These are phyloP conservation scores for Idaea aversata DNA, from an alignment of 2,888 invertebrate species.

Conservation along the genomic window DNA sequence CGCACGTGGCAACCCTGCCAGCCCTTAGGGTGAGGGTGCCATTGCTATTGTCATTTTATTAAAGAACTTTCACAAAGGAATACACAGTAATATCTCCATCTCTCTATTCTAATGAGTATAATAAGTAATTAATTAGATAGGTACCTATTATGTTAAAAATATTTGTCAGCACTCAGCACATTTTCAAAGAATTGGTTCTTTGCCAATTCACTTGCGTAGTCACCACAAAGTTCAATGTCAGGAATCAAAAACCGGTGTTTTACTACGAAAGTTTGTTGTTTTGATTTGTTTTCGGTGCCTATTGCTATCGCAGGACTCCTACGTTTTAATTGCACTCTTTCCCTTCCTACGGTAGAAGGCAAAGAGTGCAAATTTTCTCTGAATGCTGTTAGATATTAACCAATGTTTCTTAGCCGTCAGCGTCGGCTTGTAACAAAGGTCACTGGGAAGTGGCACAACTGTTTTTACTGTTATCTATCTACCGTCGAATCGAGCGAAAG, in stretches of 20 bases:
- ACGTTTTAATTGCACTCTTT: constrained; percentile 4
- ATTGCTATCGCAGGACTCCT: constrained; percentile 11
- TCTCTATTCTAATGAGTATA: constrained; percentile 11
- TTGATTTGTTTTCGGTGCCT: constrained; percentile 11
- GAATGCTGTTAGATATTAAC: constrained; percentile 28
- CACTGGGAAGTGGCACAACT: constrained; percentile 71
- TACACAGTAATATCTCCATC: constrained; percentile 11
- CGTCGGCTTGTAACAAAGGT: constrained; percentile 62
- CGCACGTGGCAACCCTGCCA: constrained; percentile 50
- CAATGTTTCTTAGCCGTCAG: constrained; percentile 44
- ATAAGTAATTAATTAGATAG: not conserved
- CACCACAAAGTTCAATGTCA: constrained; percentile 68
- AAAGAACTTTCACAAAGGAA: constrained; percentile 33
- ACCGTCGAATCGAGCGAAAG: constrained; percentile 73
- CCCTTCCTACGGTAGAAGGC: constrained; percentile 15
- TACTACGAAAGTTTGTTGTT: constrained; percentile 22
- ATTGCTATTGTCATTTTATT: constrained; percentile 40
- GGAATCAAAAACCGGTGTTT: constrained; percentile 19
- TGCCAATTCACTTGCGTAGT: constrained; percentile 63
- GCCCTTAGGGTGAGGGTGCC: constrained; percentile 43
- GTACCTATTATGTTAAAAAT: constrained; percentile 15
- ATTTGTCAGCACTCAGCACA: constrained; percentile 18
- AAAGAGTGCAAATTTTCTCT: constrained; percentile 25
- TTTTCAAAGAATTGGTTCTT: constrained; percentile 47
- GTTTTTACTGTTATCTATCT: constrained; percentile 69